Conservation (phyloP, 2,888 invertebrate species). For the Palloptera scutellata region DNA sequence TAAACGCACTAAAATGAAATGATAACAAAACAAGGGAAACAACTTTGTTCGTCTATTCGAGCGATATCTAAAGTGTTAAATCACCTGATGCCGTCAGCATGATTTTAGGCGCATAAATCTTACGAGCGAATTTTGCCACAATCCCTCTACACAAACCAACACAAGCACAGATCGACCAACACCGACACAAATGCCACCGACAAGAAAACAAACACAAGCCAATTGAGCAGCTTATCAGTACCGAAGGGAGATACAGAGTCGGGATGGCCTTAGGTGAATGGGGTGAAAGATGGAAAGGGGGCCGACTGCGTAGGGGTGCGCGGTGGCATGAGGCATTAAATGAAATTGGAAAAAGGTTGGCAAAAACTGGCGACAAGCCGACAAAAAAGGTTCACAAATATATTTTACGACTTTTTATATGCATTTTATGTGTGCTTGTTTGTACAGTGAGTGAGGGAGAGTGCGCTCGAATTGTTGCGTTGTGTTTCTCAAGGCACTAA, state of each 20-base stretch:
- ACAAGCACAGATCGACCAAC: too few relatives aligned
- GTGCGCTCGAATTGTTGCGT: not conserved
- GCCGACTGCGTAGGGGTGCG: too few relatives aligned
- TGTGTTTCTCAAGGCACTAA: too few relatives aligned
- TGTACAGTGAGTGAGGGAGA: too few relatives aligned
- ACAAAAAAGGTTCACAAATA: not conserved
- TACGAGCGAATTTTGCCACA: conserved; percentile 18
- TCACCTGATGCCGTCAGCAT: conserved; percentile 63
- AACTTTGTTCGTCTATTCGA: conserved; percentile 48
- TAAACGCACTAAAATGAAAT: conserved; percentile 52
- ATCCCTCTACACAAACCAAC: too few relatives aligned
- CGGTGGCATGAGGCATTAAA: too few relatives aligned
- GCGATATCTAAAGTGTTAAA: conserved; percentile 62
- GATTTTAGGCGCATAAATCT: conserved; percentile 60
- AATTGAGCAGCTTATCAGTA: conserved; percentile 30
- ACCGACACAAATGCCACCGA: not conserved
- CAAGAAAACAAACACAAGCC: conserved; percentile 21
- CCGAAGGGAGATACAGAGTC: too few relatives aligned
- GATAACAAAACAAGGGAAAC: conserved; percentile 50
- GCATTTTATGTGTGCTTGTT: too few relatives aligned
- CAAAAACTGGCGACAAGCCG: not conserved
- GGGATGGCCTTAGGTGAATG: not conserved
- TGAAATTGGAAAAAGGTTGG: conserved; percentile 6
- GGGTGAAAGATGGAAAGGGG: not conserved
- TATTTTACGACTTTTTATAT: conserved; percentile 19